Percentiles rank a stretch among this genome's conserved stretches.
phyloP scores from a whole-genome alignment of 2,888 invertebrate genomes.

The Nomada hirtipes region DNA sequence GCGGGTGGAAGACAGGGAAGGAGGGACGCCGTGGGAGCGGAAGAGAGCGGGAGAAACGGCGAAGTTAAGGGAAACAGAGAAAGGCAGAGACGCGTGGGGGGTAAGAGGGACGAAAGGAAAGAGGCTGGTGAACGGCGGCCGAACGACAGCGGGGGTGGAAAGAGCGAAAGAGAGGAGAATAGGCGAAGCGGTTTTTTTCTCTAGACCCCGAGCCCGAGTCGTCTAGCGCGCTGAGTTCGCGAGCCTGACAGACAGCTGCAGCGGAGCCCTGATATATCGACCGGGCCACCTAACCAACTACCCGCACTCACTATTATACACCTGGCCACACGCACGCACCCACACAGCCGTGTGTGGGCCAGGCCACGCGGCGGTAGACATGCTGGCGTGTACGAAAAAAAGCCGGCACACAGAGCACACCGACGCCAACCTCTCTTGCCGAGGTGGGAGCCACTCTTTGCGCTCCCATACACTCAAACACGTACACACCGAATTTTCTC shows the following conservation, averaged over 20 bases:
- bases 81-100: constrained; percentile 23
- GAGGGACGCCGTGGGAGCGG: constrained; percentile 24
- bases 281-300: constrained; percentile 81
- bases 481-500: constrained; percentile 64
- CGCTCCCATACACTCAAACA: constrained; percentile 59
- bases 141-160: constrained; percentile 29
- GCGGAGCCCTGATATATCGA: constrained; percentile 84
- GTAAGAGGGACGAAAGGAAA: constrained; percentile 49
- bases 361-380: constrained; percentile 60
- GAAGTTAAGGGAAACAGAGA: constrained; percentile 25
- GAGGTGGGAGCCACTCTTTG: constrained; percentile 70
- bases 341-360: constrained; percentile 39
- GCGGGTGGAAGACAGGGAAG: constrained; percentile 38
- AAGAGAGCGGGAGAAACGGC: constrained; percentile 36
- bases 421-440: constrained; percentile 63
- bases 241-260: constrained; percentile 83
- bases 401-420: constrained; percentile 67
- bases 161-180: constrained; percentile 61
- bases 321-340: constrained; percentile 71
- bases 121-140: constrained; percentile 32
- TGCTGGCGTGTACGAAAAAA: constrained; percentile 72
- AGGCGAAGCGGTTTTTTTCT: constrained; percentile 72
- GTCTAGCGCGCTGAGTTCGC: constrained; percentile 82
- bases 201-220: constrained; percentile 77
- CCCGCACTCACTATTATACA: constrained; percentile 77